A percentile compares a stretch with the other conserved stretches of the same genome.
phyloP scores from a whole-genome alignment of 2,113 vertebrate genomes.

The Catagonus wagneri region DNA sequence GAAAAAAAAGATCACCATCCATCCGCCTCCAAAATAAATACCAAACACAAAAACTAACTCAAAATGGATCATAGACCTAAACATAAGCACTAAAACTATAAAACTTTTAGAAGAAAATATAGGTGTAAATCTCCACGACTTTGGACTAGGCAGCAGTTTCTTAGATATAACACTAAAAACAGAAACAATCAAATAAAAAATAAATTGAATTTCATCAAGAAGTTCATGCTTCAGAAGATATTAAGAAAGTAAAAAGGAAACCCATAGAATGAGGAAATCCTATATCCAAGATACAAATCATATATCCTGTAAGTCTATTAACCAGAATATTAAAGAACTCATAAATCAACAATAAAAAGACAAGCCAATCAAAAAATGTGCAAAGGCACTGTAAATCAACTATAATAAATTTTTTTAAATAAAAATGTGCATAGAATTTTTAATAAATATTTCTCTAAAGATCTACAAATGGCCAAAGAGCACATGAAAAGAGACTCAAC shows the following conservation, averaged over 20 bases:
- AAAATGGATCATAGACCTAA: slow-evolving; percentile 13
- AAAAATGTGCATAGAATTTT: not conserved
- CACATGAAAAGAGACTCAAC: not conserved
- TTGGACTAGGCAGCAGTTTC: not conserved
- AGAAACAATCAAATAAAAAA: slow-evolving; percentile 23
- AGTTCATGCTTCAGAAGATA: slow-evolving; percentile 6
- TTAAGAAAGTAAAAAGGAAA: not conserved
- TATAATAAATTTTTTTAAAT: no score
- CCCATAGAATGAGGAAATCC: not conserved
- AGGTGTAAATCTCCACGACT: not conserved
- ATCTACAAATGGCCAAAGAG: not conserved
- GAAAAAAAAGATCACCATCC: not conserved
- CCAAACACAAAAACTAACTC: not conserved
- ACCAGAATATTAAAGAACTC: not conserved
- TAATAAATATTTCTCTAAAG: not conserved
- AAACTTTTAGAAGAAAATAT: not conserved
- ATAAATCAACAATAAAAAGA: slow-evolving; percentile 27
- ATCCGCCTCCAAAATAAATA: slow-evolving; percentile 29
- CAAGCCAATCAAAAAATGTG: not conserved
- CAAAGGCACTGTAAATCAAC: not conserved
- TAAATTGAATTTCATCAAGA: not conserved
- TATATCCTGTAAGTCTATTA: not conserved
- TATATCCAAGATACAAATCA: not conserved
- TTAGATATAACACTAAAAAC: not conserved
- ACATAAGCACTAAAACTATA: not conserved